Conservation (phyloP, 2,797 vertebrate species). For the Danionella dracula region DNA sequence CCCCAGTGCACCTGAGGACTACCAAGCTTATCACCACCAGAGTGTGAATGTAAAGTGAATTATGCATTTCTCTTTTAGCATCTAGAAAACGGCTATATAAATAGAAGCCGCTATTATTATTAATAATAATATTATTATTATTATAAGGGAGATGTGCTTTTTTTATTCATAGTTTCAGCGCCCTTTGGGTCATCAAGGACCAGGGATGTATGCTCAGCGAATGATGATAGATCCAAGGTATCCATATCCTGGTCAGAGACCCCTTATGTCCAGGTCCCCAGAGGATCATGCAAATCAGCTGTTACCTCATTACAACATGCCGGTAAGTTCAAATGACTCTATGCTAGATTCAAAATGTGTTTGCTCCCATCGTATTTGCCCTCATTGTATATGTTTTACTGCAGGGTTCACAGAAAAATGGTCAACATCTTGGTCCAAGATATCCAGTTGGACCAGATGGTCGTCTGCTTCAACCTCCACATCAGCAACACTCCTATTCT, state of each 20-base stretch:
- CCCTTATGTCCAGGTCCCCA: conserved; percentile 70
- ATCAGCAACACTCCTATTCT: conserved; percentile 66
- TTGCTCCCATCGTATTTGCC: not conserved
- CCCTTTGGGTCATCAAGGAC: conserved; percentile 62
- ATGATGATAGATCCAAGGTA: conserved; percentile 73
- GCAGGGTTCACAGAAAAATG: conserved; percentile 74
- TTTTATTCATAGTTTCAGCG: conserved; percentile 55
- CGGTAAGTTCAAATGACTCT: conserved; percentile 63
- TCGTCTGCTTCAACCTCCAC: conserved; percentile 55
- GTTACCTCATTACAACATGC: conserved; percentile 75
- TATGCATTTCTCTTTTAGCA: too few relatives aligned
- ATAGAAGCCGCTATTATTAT: too few relatives aligned
- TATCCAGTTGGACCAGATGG: conserved; percentile 68
- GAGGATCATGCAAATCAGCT: conserved; percentile 72
- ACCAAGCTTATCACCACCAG: too few relatives aligned
- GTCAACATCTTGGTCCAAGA: conserved; percentile 70
- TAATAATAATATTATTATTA: too few relatives aligned
- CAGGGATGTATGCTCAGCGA: conserved; percentile 74
- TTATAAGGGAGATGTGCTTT: not conserved
- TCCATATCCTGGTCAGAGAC: conserved; percentile 65
- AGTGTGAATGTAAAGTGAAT: too few relatives aligned
- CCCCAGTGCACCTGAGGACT: too few relatives aligned
- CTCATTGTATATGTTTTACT: not conserved
- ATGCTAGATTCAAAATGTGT: not conserved
- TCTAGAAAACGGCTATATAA: too few relatives aligned